Evolutionary conservation across 1,140 invertebrate genomes (phyloP).

Genomic region (Nymphalis io): DNA sequence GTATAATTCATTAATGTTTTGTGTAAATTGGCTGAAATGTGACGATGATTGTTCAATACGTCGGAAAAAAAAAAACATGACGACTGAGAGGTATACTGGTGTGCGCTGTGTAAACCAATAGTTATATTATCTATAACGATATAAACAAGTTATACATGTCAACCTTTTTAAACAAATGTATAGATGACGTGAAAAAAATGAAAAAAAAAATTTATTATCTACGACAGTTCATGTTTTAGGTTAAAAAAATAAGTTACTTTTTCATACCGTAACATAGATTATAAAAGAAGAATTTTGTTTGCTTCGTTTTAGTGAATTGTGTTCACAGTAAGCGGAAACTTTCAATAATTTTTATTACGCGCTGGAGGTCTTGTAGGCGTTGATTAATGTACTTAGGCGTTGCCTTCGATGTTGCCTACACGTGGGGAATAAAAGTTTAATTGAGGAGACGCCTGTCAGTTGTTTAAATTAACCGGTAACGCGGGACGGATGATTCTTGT

Average conservation of each 20-base stretch:
- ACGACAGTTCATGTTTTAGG: not conserved
- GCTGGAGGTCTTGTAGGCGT: conserved; percentile 39
- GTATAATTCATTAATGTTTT: too few relatives aligned
- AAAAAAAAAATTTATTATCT: too few relatives aligned
- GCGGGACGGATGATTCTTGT: not conserved
- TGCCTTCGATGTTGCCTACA: conserved; percentile 23
- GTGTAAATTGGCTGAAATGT: too few relatives aligned
- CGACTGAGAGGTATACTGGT: too few relatives aligned
- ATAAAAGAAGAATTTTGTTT: not conserved
- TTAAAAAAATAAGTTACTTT: not conserved
- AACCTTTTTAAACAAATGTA: too few relatives aligned
- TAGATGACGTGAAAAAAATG: too few relatives aligned
- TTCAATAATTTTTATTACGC: conserved; percentile 46
- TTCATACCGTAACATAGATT: too few relatives aligned
- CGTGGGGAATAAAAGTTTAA: conserved; percentile 32
- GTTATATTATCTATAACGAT: too few relatives aligned
- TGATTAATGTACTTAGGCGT: conserved; percentile 39
- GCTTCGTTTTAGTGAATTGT: conserved; percentile 17
- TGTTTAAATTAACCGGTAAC: conserved; percentile 19
- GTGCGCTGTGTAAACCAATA: too few relatives aligned
- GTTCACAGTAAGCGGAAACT: conserved; percentile 26
- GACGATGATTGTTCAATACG: too few relatives aligned
- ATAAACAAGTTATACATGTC: too few relatives aligned
- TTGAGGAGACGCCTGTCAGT: conserved; percentile 27
- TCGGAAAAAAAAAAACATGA: too few relatives aligned